Evolutionary conservation across 2,888 invertebrate species (phyloP).

Genomic region (Tinea trinotella): DNA sequence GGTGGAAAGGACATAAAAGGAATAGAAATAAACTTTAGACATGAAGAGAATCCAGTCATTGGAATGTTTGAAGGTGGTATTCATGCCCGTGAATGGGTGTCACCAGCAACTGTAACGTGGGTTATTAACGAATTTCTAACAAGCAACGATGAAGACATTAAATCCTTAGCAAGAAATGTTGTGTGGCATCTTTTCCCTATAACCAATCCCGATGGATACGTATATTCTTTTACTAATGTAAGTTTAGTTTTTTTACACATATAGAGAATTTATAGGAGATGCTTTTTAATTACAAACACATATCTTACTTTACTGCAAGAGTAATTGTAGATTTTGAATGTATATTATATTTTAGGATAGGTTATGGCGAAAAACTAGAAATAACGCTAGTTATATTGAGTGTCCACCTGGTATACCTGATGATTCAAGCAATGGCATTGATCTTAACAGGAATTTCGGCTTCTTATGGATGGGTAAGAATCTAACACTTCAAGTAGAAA

Average conservation of each 20-base stretch:
- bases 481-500: not conserved
- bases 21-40: conserved; percentile 48
- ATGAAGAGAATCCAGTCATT: conserved; percentile 45
- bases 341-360: conserved; percentile 71
- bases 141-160: conserved; percentile 48
- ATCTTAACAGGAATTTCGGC: conserved; percentile 49
- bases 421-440: conserved; percentile 55
- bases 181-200: conserved; percentile 78
- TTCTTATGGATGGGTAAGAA: conserved; percentile 48
- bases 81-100: conserved; percentile 84
- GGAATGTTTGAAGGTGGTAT: conserved; percentile 75
- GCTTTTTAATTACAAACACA: too few species aligned
- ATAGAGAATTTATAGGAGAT: too few species aligned
- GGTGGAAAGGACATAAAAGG: conserved; percentile 76
- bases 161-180: conserved; percentile 64
- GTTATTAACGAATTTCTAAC: conserved; percentile 73
- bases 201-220: conserved; percentile 76
- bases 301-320: too few species aligned
- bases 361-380: conserved; percentile 76
- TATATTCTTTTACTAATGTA: conserved; percentile 66
- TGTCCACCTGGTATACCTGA: conserved; percentile 30
- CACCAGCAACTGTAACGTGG: conserved; percentile 71
- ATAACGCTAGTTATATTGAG: conserved; percentile 33
- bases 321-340: too few species aligned
- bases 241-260: conserved; percentile 36